Conservation (phyloP, 2,797 vertebrate species). For the Phrynocephalus guinanensis region DNA sequence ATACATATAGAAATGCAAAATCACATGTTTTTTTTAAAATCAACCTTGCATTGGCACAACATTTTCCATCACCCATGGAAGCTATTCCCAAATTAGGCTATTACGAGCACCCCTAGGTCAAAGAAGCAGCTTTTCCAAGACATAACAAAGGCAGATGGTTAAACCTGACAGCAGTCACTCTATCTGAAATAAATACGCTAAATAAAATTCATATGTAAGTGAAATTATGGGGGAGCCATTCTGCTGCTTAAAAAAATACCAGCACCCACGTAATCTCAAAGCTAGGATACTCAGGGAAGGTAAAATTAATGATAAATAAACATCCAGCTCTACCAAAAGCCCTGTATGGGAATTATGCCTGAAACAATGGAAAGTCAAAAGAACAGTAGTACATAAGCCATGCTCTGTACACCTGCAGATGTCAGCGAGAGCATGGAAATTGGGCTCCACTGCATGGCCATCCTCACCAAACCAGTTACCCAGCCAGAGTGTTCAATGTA, state of each 20-base stretch:
- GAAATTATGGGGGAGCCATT: not conserved
- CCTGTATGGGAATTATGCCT: too few species aligned
- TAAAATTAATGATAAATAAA: not conserved
- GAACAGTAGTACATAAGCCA: too few species aligned
- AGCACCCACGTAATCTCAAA: conserved; percentile 3
- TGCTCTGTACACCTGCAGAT: too few species aligned
- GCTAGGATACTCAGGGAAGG: not conserved
- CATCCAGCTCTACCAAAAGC: not conserved
- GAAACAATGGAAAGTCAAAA: too few species aligned
- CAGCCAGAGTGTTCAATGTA: too few species aligned
- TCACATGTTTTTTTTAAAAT: not conserved
- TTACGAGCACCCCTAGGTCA: not conserved
- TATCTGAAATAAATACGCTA: conserved; percentile 7
- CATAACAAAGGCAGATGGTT: conserved; percentile 2
- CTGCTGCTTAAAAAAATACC: not conserved
- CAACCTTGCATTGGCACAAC: not conserved
- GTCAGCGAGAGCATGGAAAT: too few species aligned
- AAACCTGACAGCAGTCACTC: conserved; percentile 3
- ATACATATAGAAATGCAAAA: not conserved
- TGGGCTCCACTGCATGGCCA: too few species aligned
- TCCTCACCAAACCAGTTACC: too few species aligned
- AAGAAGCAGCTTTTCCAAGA: conserved; percentile 12
- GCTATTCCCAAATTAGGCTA: not conserved
- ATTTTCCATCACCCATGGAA: conserved; percentile 9
- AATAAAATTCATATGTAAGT: not conserved